Percentiles rank a stretch among this genome's conserved stretches.
Conservation (phyloP, 2,888 invertebrate genomes). For the Himalopsyche japonica region DNA sequence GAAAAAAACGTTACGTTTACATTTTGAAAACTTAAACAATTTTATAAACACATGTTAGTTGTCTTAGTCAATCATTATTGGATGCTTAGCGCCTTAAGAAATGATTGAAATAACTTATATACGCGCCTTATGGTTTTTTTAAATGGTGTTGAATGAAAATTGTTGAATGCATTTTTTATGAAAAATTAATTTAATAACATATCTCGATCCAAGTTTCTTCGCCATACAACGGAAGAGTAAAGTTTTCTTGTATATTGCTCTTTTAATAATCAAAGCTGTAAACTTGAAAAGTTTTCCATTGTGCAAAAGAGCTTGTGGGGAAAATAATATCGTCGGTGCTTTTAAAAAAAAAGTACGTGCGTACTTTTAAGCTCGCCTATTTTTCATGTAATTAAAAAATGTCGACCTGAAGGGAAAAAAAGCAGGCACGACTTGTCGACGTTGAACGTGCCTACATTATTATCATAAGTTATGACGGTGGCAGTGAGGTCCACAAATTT, state of each 20-base stretch:
- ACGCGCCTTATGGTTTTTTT: neutral
- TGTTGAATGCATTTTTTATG: neutral
- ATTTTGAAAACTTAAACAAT: no score
- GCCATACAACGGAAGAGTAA: neutral
- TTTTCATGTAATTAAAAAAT: slow-evolving; percentile 20
- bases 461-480: neutral
- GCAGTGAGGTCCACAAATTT: neutral
- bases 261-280: neutral
- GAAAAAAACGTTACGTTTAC: no score
- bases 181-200: neutral
- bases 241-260: neutral
- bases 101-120: no score
- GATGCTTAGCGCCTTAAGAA: no score
- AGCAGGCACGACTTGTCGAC: neutral
- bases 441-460: neutral
- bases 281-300: neutral
- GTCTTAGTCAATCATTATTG: no score
- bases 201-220: neutral
- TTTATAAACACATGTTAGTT: no score
- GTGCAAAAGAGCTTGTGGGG: neutral
- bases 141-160: neutral
- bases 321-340: neutral
- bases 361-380: neutral
- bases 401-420: neutral
- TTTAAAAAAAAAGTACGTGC: neutral